Conservation (phyloP, 1,140 invertebrate species). For the Mercenaria mercenaria region DNA sequence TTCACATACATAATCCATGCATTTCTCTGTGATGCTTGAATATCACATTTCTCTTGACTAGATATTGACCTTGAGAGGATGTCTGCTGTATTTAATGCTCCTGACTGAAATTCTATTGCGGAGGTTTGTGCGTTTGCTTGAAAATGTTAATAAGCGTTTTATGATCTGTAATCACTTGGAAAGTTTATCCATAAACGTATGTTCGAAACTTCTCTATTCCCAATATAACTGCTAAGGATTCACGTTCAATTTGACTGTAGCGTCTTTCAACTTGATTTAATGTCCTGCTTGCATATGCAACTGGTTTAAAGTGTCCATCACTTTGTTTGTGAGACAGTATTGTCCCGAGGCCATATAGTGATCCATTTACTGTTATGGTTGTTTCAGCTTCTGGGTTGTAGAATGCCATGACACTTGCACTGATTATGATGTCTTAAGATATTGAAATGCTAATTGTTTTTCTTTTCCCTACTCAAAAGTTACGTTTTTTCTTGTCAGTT, state of each 20-base stretch:
- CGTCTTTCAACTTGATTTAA: conserved; percentile 63
- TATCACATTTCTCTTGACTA: not conserved
- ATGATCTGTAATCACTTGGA: conserved; percentile 59
- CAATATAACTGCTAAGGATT: conserved; percentile 66
- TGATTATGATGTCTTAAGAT: not conserved
- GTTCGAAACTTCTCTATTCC: conserved; percentile 87
- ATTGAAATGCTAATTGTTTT: conserved; percentile 55
- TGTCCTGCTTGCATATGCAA: conserved; percentile 71
- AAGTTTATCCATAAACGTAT: conserved; percentile 81
- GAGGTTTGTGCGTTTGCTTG: not conserved
- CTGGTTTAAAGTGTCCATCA: conserved; percentile 39
- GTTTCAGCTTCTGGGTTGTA: conserved; percentile 58
- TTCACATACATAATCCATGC: not conserved
- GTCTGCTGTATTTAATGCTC: not conserved
- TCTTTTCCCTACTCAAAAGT: conserved; percentile 52
- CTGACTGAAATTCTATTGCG: not conserved
- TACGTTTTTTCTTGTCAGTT: conserved; percentile 60
- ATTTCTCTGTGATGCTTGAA: not conserved
- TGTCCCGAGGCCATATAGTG: conserved; percentile 53
- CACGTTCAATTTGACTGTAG: conserved; percentile 75
- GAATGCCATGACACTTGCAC: conserved; percentile 43
- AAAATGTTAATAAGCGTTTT: conserved; percentile 42
- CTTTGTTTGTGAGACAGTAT: conserved; percentile 46
- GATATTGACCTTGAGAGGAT: not conserved
- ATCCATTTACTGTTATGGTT: conserved; percentile 13